Evolutionary conservation across 2,888 invertebrate species (phyloP).

Genomic region (Coelinius sp.): DNA sequence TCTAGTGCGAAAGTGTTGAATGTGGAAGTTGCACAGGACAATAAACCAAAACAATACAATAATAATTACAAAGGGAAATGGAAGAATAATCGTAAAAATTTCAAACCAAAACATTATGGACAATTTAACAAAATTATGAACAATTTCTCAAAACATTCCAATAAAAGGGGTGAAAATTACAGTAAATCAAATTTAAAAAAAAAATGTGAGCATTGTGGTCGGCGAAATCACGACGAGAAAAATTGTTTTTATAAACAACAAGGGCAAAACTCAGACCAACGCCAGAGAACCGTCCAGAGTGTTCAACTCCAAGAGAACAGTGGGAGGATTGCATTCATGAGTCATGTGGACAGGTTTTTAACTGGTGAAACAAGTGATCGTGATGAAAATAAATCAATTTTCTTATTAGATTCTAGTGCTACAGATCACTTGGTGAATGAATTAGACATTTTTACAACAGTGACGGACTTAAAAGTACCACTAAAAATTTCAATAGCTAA

Average conservation of each 20-base stretch:
- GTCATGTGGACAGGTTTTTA: background rate
- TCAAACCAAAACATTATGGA: background rate
- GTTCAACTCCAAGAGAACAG: background rate
- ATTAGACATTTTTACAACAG: conserved; percentile 27
- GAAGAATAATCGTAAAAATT: background rate
- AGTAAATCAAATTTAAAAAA: no score
- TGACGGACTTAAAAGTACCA: conserved; percentile 32
- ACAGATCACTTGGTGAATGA: conserved; percentile 43
- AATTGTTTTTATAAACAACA: background rate
- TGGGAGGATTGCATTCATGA: conserved; percentile 1
- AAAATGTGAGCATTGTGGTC: background rate
- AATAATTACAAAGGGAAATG: background rate
- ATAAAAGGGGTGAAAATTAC: background rate
- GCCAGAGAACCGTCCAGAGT: background rate
- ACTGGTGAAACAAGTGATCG: background rate
- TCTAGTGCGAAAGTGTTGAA: background rate
- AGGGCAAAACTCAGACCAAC: background rate
- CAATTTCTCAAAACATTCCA: background rate
- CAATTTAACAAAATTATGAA: background rate
- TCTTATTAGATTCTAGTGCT: conserved; percentile 46
- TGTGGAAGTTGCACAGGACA: background rate
- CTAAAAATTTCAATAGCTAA: conserved; percentile 58
- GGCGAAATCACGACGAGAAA: background rate
- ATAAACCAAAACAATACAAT: background rate
- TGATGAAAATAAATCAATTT: conserved; percentile 4